Evolutionary conservation across 2,113 vertebrate genomes (phyloP).

Genomic region (Phyllopteryx taeniolatus): DNA sequence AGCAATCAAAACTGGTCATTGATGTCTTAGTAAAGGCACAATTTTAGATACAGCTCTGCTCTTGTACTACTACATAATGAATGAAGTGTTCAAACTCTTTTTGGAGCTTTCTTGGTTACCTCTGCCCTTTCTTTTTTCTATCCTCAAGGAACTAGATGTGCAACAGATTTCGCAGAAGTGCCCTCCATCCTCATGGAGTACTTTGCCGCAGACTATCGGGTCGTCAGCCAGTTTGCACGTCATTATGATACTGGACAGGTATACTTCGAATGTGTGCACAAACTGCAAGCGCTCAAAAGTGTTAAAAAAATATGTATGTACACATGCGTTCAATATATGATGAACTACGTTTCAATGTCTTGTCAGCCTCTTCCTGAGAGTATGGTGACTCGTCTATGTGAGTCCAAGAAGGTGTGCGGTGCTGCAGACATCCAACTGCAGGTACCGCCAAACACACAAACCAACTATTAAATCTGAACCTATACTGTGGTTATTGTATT

Average conservation of each 20-base stretch:
- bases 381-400: conserved; percentile 92
- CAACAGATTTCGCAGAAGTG: conserved; percentile 97
- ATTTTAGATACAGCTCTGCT: too few relatives aligned
- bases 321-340: neutral
- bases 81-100: neutral
- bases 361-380: conserved; percentile 82
- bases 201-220: conserved; percentile 93
- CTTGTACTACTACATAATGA: neutral
- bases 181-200: conserved; percentile 98
- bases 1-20: too few relatives aligned
- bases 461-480: neutral
- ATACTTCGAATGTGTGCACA: conserved; percentile 8
- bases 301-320: neutral
- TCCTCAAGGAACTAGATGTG: conserved; percentile 88
- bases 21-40: too few relatives aligned
- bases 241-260: conserved; percentile 97
- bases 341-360: conserved; percentile 4
- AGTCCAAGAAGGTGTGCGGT: conserved; percentile 95
- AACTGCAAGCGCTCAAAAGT: neutral
- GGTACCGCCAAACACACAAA: conserved; percentile 66
- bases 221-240: conserved; percentile 91
- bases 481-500: neutral
- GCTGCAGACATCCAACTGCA: conserved; percentile 94
- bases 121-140: conserved; percentile 16
- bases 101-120: neutral